A percentile compares a stretch with the other conserved stretches of the same genome.
These are phyloP conservation scores for Caenorhabditis briggsae DNA, from an alignment of 1,140 invertebrate species.

Conservation along the genomic window DNA sequence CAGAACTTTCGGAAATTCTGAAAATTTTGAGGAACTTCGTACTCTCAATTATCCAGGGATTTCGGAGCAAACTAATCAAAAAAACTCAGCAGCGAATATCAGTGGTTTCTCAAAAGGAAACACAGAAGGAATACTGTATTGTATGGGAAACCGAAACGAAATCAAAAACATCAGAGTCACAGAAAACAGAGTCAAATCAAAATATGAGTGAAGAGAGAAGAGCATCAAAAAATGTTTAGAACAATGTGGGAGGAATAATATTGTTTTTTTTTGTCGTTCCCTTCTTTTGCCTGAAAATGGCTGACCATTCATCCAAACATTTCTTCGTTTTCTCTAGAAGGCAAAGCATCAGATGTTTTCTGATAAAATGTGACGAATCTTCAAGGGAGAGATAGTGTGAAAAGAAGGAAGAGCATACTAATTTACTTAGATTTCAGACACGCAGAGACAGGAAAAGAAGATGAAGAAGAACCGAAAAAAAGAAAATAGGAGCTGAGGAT, in stretches of 20 bases:
- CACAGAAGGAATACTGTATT: background rate
- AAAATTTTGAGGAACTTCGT: too few species aligned
- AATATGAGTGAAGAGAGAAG: background rate
- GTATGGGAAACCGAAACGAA: background rate
- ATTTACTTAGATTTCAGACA: constrained; percentile 36
- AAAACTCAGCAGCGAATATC: too few species aligned
- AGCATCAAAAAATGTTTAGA: constrained; percentile 18
- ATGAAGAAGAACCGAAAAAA: background rate
- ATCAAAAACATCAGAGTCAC: background rate
- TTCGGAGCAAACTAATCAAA: too few species aligned
- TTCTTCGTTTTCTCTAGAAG: background rate
- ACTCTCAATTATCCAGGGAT: too few species aligned
- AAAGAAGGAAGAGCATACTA: constrained; percentile 23
- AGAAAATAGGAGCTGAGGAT: constrained; percentile 21
- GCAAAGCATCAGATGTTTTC: background rate
- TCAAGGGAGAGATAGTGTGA: background rate
- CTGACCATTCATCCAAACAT: constrained; percentile 43
- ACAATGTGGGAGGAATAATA: background rate
- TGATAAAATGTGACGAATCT: constrained; percentile 23
- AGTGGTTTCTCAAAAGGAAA: too few species aligned
- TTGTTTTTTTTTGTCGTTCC: background rate
- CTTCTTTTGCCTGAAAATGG: background rate
- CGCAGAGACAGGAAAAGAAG: background rate
- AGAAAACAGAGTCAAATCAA: background rate
- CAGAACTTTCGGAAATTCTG: too few species aligned